phyloP scores from a whole-genome alignment of 2,888 invertebrate species.

The Gibbula magus region DNA sequence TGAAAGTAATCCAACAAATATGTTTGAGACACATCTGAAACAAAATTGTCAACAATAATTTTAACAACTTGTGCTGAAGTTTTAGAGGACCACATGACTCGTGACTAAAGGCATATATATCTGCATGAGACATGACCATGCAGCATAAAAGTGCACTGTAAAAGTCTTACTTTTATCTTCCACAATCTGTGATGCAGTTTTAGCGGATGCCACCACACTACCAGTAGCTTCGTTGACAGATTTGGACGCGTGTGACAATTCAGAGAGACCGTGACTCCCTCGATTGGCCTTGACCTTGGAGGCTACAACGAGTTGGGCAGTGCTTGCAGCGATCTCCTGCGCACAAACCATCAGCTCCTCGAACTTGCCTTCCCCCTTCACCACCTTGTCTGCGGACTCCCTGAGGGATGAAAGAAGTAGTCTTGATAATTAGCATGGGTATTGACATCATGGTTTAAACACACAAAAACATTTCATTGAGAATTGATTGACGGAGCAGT shows the following conservation, averaged over 20 bases:
- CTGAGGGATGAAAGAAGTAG: constrained; percentile 76
- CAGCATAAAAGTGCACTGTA: not conserved
- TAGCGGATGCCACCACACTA: constrained; percentile 93
- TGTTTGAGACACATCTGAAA: no score
- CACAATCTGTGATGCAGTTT: constrained; percentile 89
- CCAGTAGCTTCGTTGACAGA: constrained; percentile 93
- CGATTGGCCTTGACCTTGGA: constrained; percentile 94
- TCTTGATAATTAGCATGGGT: no score
- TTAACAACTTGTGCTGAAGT: not conserved
- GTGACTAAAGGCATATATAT: not conserved
- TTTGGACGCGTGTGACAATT: constrained; percentile 89
- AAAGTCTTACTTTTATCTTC: constrained; percentile 84
- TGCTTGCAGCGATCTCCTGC: constrained; percentile 95
- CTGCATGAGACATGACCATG: not conserved
- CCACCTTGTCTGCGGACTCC: constrained; percentile 93
- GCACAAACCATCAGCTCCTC: constrained; percentile 97
- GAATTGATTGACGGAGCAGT: no score
- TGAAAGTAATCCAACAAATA: no score
- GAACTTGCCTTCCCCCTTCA: constrained; percentile 86
- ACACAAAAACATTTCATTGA: no score
- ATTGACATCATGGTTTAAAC: no score
- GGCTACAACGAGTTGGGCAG: constrained; percentile 97
- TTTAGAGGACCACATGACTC: not conserved
- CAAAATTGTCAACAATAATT: no score
- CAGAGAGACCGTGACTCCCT: constrained; percentile 85